These are phyloP conservation scores for Brachionus rotundiformis DNA, from an alignment of 1,140 invertebrate species.

Conservation along the genomic window DNA sequence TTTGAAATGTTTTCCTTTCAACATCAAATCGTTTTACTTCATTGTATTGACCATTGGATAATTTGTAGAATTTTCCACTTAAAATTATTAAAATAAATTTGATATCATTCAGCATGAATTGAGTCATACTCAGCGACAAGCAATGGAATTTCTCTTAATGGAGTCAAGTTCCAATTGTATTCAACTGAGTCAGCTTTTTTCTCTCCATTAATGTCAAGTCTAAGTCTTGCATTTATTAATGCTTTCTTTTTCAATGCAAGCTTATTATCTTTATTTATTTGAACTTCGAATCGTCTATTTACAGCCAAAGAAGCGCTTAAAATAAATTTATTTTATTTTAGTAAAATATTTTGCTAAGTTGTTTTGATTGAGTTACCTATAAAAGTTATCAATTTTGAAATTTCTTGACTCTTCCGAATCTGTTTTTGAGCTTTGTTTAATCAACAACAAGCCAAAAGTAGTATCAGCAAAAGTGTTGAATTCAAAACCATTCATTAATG, in stretches of 20 bases:
- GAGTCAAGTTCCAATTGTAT: conserved; percentile 40
- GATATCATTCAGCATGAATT: too few species aligned
- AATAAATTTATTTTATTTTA: neutral
- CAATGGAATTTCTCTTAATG: conserved; percentile 24
- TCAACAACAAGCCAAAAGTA: conserved; percentile 22
- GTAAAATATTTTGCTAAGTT: neutral
- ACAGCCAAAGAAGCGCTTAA: conserved; percentile 5
- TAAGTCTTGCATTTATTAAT: conserved; percentile 19
- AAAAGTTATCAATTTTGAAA: conserved; percentile 34
- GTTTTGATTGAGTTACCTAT: neutral
- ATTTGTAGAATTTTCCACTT: conserved; percentile 51
- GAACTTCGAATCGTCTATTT: conserved; percentile 49
- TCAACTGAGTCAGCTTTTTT: conserved; percentile 8
- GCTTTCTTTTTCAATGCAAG: conserved; percentile 45
- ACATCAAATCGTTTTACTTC: conserved; percentile 37
- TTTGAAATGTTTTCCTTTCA: neutral
- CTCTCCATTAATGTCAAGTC: conserved; percentile 21
- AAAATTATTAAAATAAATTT: too few species aligned
- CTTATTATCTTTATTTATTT: conserved; percentile 28
- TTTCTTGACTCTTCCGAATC: conserved; percentile 4
- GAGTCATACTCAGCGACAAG: neutral
- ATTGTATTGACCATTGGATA: conserved; percentile 21
- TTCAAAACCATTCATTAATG: conserved; percentile 49
- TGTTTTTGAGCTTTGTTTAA: conserved; percentile 31
- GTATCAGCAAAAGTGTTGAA: conserved; percentile 40